Evolutionary conservation across 1,140 invertebrate genomes (phyloP).

Genomic region (Halesus radiatus): DNA sequence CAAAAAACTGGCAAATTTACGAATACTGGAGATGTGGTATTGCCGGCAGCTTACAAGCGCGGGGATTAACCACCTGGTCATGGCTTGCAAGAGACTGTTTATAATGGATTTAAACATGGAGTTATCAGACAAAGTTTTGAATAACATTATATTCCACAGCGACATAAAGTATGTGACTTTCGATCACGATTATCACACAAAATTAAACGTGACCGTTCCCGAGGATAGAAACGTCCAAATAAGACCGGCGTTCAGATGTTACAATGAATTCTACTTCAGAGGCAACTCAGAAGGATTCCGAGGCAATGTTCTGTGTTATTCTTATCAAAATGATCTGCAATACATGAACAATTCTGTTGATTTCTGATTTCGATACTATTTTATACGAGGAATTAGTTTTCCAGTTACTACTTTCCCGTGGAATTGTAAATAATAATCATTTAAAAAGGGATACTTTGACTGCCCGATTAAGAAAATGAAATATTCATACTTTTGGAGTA

Average conservation of each 20-base stretch:
- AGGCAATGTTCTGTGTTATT: constrained; percentile 46
- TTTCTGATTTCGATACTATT: too few species aligned
- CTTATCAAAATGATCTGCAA: constrained; percentile 20
- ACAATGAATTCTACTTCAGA: constrained; percentile 35
- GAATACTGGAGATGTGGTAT: constrained; percentile 49
- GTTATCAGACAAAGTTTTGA: constrained; percentile 15
- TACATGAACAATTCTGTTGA: neutral
- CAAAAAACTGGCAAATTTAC: constrained; percentile 9
- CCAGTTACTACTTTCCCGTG: too few species aligned
- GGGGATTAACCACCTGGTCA: constrained; percentile 18
- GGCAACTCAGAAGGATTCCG: constrained; percentile 49
- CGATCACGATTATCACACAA: neutral
- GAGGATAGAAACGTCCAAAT: constrained; percentile 4
- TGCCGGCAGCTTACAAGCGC: constrained; percentile 22
- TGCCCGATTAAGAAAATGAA: too few species aligned
- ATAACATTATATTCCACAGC: constrained; percentile 21
- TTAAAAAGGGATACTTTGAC: too few species aligned
- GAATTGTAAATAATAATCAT: too few species aligned
- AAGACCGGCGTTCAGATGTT: constrained; percentile 30
- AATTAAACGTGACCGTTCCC: neutral
- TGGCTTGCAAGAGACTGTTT: constrained; percentile 25
- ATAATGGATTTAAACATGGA: constrained; percentile 49
- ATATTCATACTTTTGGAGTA: too few species aligned
- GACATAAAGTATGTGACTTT: constrained; percentile 40
- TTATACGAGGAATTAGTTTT: too few species aligned